phyloP scores from a whole-genome alignment of 2,888 invertebrate species.

The Zaprionus obscuricornis region DNA sequence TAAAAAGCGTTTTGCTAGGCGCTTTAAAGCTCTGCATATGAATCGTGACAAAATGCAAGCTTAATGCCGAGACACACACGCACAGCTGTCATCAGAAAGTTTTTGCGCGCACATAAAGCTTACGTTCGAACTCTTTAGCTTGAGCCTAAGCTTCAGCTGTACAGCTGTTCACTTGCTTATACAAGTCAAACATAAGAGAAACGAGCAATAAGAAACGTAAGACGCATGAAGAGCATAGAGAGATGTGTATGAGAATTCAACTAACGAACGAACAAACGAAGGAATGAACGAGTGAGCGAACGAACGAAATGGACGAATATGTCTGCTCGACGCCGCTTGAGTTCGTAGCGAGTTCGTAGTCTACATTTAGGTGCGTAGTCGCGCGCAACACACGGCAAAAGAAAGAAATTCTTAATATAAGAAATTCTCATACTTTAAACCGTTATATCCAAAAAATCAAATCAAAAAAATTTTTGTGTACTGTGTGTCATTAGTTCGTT shows the following conservation, averaged over 20 bases:
- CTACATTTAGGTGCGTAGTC: slow-evolving; percentile 82
- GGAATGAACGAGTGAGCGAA: slow-evolving; percentile 1
- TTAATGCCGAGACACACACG: too few relatives aligned
- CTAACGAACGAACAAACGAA: neutral
- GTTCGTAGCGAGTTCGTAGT: slow-evolving; percentile 73
- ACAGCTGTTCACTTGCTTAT: too few relatives aligned
- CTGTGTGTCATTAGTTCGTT: slow-evolving; percentile 25
- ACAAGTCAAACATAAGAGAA: too few relatives aligned
- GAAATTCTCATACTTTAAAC: slow-evolving; percentile 29
- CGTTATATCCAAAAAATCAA: slow-evolving; percentile 26
- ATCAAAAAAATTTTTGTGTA: slow-evolving; percentile 23
- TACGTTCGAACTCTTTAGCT: too few relatives aligned
- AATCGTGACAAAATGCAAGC: too few relatives aligned
- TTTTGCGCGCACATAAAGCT: too few relatives aligned
- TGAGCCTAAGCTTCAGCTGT: too few relatives aligned
- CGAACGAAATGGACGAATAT: too few relatives aligned
- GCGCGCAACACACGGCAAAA: slow-evolving; percentile 61
- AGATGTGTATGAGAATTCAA: too few relatives aligned
- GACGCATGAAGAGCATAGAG: neutral
- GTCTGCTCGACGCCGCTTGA: slow-evolving; percentile 49
- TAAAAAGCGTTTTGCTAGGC: too few relatives aligned
- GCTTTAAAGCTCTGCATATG: too few relatives aligned
- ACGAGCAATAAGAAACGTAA: neutral
- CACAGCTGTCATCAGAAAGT: too few relatives aligned
- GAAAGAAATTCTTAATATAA: slow-evolving; percentile 13